Conservation (phyloP, 2,113 vertebrate genomes). For the Leptosomus discolor region DNA sequence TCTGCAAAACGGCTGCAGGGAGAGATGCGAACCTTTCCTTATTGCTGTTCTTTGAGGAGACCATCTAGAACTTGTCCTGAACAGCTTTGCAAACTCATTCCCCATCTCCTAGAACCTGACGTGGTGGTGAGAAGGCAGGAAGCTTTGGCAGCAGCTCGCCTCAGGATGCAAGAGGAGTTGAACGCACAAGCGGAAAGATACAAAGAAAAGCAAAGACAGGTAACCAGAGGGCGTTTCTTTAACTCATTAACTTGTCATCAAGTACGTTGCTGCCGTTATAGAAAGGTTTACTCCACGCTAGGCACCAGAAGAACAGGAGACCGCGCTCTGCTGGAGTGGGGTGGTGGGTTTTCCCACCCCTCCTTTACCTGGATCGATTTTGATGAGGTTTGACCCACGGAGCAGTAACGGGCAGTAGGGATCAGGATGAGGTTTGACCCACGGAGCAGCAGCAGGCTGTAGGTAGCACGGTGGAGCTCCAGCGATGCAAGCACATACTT, state of each 20-base stretch:
- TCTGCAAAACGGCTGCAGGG: neutral
- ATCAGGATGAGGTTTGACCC: too few relatives aligned
- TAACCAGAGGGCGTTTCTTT: conserved; percentile 19
- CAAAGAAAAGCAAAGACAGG: conserved; percentile 87
- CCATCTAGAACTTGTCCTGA: neutral
- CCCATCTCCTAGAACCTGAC: conserved; percentile 69
- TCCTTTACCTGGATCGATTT: neutral
- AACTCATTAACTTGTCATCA: neutral
- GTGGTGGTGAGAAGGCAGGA: conserved; percentile 82
- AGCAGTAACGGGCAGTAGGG: neutral
- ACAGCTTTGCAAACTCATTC: neutral
- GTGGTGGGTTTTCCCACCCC: neutral
- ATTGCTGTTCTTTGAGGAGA: neutral
- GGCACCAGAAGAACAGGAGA: neutral
- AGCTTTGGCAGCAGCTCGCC: conserved; percentile 84
- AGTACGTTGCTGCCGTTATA: neutral
- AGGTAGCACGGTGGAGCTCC: neutral
- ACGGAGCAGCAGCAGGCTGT: fast-evolving
- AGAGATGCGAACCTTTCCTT: neutral
- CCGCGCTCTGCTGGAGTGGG: neutral
- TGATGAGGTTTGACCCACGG: neutral
- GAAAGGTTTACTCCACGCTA: neutral
- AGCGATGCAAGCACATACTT: too few relatives aligned
- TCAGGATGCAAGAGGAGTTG: conserved; percentile 88
- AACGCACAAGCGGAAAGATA: conserved; percentile 85